Conservation (phyloP, 2,113 vertebrate species). For the Sceloporus tristichus region DNA sequence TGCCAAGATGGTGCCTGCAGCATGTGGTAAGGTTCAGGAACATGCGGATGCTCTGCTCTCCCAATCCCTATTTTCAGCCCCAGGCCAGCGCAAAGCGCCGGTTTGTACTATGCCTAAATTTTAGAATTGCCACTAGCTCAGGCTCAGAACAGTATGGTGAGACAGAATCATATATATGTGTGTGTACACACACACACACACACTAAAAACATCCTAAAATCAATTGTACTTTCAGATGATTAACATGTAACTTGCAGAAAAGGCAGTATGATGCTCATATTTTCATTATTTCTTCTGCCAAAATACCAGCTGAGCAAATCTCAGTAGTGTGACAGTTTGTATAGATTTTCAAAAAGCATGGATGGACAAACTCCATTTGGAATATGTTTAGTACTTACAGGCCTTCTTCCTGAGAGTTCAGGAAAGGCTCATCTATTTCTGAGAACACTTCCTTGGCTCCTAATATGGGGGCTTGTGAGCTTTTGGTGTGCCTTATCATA, state of each 20-base stretch:
- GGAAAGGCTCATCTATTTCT: background rate
- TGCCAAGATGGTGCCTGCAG: no score
- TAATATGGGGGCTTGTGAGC: background rate
- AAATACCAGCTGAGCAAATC: background rate
- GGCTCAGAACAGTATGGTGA: background rate
- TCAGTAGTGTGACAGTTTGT: background rate
- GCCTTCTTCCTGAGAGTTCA: background rate
- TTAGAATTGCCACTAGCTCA: no score
- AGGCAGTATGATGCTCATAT: background rate
- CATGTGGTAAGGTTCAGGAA: no score
- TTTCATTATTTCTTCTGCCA: background rate
- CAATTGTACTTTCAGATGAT: background rate
- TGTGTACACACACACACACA: no score
- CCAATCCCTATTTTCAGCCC: no score
- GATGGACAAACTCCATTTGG: background rate
- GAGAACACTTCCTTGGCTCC: background rate
- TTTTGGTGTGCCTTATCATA: background rate
- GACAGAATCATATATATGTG: no score
- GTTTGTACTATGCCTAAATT: no score
- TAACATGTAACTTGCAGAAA: background rate
- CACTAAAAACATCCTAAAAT: background rate
- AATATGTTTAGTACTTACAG: background rate
- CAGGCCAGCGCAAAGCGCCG: no score
- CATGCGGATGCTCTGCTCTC: no score
- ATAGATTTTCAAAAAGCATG: background rate